Evolutionary conservation across 2,797 vertebrate genomes (phyloP).

Genomic region (Falco biarmicus): DNA sequence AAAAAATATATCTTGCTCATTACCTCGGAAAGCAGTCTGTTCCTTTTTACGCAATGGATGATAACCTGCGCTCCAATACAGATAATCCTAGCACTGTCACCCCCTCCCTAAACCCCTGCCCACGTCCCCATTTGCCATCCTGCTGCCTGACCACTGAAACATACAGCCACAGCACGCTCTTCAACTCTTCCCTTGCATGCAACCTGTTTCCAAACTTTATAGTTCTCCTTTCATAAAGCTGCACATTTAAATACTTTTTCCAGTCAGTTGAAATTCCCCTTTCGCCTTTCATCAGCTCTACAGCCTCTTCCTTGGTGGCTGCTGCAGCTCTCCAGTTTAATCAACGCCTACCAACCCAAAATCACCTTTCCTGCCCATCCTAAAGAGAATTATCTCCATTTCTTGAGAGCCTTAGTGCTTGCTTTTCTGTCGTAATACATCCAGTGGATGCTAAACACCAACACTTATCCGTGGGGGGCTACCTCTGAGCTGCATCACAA

Average conservation of each 20-base stretch:
- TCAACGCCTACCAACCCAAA: not conserved
- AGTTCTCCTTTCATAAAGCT: not conserved
- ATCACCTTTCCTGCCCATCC: not conserved
- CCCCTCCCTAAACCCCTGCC: not conserved
- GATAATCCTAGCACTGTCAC: rapidly evolving
- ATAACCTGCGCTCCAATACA: rapidly evolving
- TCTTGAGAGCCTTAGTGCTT: not conserved
- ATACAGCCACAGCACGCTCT: not conserved
- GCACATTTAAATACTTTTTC: not conserved
- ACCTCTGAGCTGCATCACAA: not conserved
- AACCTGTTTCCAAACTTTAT: not conserved
- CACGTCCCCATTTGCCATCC: not conserved
- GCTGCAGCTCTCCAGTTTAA: not conserved
- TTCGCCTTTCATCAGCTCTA: not conserved
- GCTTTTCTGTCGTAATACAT: not conserved
- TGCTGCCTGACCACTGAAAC: not conserved
- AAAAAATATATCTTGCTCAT: not conserved
- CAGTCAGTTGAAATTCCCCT: not conserved
- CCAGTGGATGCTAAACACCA: not conserved
- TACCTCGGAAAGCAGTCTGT: not conserved
- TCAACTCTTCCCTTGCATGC: not conserved
- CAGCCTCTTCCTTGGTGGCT: not conserved
- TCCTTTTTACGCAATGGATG: rapidly evolving
- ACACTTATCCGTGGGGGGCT: not conserved
- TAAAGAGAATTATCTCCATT: not conserved